phyloP scores from a whole-genome alignment of 2,113 vertebrate genomes.

The Seriola aureovittata region DNA sequence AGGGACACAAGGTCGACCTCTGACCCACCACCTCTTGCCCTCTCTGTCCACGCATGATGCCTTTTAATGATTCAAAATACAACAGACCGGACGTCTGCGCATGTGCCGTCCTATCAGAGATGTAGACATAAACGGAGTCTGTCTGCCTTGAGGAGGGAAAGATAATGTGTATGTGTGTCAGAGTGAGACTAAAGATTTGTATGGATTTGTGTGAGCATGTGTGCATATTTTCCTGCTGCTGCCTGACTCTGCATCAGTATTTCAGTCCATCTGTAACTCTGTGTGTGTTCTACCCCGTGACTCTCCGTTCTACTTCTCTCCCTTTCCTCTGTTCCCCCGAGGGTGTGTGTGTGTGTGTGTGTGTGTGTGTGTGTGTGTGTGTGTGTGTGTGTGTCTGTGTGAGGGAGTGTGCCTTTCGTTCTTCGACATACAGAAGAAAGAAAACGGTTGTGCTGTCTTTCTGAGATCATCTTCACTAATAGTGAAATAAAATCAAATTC shows the following conservation, averaged over 20 bases:
- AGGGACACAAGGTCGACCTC: slow-evolving; percentile 26
- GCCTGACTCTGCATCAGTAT: slow-evolving; percentile 30
- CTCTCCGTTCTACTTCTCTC: slow-evolving; percentile 31
- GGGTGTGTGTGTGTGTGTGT: slow-evolving; percentile 11
- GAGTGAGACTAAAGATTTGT: slow-evolving; percentile 10
- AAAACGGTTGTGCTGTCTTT: neutral
- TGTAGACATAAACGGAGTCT: too few relatives aligned
- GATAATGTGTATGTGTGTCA: slow-evolving; percentile 1
- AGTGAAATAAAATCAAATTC: slow-evolving; percentile 5
- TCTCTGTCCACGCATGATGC: neutral
- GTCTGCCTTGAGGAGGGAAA: neutral
- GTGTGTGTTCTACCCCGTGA: slow-evolving; percentile 34
- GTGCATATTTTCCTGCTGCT: slow-evolving; percentile 5
- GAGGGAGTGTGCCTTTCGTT: neutral
- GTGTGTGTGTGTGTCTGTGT: neutral
- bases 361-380: neutral
- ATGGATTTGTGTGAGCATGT: slow-evolving; percentile 11
- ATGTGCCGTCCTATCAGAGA: neutral
- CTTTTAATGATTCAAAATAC: neutral
- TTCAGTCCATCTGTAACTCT: slow-evolving; percentile 35
- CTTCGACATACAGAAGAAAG: neutral
- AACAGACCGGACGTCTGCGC: neutral
- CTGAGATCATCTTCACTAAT: neutral
- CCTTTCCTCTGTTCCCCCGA: slow-evolving; percentile 15
- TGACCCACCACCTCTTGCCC: slow-evolving; percentile 4